Conservation (phyloP, 2,797 vertebrate genomes). For the Hyperoplus immaculatus region DNA sequence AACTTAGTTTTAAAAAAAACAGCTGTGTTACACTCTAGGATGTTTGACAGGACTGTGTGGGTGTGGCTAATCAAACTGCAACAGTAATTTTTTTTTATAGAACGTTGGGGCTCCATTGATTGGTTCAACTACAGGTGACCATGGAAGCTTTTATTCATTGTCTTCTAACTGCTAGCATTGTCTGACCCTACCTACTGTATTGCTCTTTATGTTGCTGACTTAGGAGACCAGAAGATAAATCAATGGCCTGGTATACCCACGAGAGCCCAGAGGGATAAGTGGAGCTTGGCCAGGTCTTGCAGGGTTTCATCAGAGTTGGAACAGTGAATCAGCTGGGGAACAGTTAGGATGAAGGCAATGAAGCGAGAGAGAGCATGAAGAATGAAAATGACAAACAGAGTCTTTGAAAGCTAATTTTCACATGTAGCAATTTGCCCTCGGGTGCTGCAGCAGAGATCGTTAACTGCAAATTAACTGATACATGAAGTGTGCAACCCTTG, state of each 20-base stretch:
- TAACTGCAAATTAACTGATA: slow-evolving; percentile 21
- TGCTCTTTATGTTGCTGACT: slow-evolving; percentile 63
- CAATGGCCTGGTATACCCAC: slow-evolving; percentile 70
- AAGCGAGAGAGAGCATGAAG: slow-evolving; percentile 51
- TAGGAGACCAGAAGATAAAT: slow-evolving; percentile 68
- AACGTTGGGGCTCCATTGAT: too few relatives aligned
- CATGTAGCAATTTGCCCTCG: slow-evolving; percentile 5
- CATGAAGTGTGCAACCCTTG: slow-evolving; percentile 6
- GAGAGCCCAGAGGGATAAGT: slow-evolving; percentile 63
- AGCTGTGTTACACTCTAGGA: too few relatives aligned
- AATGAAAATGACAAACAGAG: slow-evolving; percentile 49
- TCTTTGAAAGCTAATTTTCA: slow-evolving; percentile 13
- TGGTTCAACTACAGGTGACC: too few relatives aligned
- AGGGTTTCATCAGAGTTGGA: slow-evolving; percentile 51
- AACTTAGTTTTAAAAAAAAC: too few relatives aligned
- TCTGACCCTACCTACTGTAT: slow-evolving; percentile 36
- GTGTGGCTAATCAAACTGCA: too few relatives aligned
- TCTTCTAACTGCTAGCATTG: slow-evolving; percentile 73
- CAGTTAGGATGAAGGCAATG: slow-evolving; percentile 43
- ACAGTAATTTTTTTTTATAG: too few relatives aligned
- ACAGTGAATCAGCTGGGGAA: slow-evolving; percentile 63
- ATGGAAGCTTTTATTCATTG: slow-evolving; percentile 49
- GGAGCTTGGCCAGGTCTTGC: slow-evolving; percentile 47
- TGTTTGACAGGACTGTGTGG: too few relatives aligned
- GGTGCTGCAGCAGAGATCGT: slow-evolving; percentile 2